Conservation (phyloP, 2,888 invertebrate species). For the Mylabris sibirica region DNA sequence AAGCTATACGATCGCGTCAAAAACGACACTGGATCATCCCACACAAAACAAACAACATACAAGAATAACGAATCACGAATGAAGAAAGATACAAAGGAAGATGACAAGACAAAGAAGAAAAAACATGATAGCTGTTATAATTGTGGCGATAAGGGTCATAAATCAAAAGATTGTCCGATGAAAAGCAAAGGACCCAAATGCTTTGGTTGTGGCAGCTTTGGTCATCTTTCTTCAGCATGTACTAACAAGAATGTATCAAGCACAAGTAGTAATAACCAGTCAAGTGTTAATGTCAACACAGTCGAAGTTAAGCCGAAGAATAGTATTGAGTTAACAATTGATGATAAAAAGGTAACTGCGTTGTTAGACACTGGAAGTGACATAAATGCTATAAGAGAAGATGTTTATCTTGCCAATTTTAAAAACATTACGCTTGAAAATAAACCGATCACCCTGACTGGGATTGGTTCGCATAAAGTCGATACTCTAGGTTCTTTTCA, state of each 20-base stretch:
- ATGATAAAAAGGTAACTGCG: slow-evolving; percentile 20
- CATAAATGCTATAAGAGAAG: slow-evolving; percentile 31
- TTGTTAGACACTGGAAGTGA: slow-evolving; percentile 38
- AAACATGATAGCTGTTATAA: slow-evolving; percentile 21
- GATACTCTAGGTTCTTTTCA: no score
- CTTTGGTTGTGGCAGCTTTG: slow-evolving; percentile 36
- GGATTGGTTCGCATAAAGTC: no score
- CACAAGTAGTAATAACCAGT: background rate
- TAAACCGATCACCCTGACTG: no score
- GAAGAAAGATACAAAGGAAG: background rate
- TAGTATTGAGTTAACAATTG: slow-evolving; percentile 22
- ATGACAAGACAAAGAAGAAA: slow-evolving; percentile 2
- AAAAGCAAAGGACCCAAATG: slow-evolving; percentile 37
- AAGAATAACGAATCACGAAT: background rate
- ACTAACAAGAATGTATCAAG: slow-evolving; percentile 8
- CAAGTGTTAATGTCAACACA: slow-evolving; percentile 15
- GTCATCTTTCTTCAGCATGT: slow-evolving; percentile 34
- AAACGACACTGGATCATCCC: background rate
- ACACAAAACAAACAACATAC: background rate
- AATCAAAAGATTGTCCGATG: slow-evolving; percentile 22
- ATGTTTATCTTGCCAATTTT: slow-evolving; percentile 29
- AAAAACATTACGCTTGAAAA: slow-evolving; percentile 12
- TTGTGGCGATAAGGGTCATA: slow-evolving; percentile 30
- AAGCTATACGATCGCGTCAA: slow-evolving; percentile 35
- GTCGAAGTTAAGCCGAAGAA: slow-evolving; percentile 23